These are phyloP conservation scores for Sphenopsis melanotis DNA, from an alignment of 2,797 vertebrate genomes.

Conservation along the genomic window DNA sequence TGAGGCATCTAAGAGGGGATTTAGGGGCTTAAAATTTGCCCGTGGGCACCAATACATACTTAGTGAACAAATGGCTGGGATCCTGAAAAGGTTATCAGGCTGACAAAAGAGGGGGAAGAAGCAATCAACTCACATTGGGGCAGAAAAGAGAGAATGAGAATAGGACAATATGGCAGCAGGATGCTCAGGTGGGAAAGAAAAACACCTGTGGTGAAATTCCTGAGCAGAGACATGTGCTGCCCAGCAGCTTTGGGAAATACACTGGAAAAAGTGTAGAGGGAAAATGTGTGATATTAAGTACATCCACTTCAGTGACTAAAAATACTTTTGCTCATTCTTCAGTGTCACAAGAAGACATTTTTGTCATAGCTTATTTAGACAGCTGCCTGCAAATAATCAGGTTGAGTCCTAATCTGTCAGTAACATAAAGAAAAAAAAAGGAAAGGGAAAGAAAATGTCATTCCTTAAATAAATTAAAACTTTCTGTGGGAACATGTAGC, in stretches of 20 bases:
- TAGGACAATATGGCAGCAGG: neutral
- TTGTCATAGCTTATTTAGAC: conserved; percentile 38
- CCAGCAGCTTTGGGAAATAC: neutral
- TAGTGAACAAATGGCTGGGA: neutral
- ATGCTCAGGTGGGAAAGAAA: neutral
- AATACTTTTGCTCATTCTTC: conserved; percentile 24
- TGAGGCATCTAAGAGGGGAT: conserved; percentile 19
- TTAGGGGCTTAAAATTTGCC: conserved; percentile 16
- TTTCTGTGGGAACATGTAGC: neutral
- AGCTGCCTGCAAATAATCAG: conserved; percentile 35
- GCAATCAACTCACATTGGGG: neutral
- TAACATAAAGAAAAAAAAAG: fast-evolving
- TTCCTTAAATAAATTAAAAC: neutral
- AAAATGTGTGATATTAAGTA: neutral
- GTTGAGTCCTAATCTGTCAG: neutral
- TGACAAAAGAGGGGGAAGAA: neutral
- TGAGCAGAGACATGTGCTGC: neutral
- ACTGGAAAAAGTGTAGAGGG: neutral
- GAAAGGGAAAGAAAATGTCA: neutral
- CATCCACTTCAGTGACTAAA: conserved; percentile 3
- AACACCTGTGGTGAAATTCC: neutral
- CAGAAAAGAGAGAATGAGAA: neutral
- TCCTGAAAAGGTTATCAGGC: neutral
- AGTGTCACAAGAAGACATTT: conserved; percentile 27
- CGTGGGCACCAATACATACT: neutral